These are phyloP conservation scores for Bufo gargarizans DNA, from an alignment of 2,113 vertebrate genomes.

Conservation along the genomic window DNA sequence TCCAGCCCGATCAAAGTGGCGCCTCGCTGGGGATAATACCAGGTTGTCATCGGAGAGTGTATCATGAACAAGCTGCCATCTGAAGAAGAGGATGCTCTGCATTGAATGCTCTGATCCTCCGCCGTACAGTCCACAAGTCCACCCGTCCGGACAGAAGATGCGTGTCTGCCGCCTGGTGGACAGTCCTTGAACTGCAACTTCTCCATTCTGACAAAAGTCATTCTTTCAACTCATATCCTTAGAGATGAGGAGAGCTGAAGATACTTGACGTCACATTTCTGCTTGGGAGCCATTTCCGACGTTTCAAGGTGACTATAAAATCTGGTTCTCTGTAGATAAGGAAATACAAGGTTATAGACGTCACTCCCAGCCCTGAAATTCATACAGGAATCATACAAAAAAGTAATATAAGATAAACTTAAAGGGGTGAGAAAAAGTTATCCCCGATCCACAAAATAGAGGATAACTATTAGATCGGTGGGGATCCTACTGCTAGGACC, in stretches of 20 bases:
- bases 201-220: background rate
- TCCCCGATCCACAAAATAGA: too few relatives aligned
- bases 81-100: background rate
- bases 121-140: background rate
- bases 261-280: background rate
- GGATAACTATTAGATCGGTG: too few relatives aligned
- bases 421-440: too few relatives aligned
- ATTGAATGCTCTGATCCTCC: too few relatives aligned
- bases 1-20: background rate
- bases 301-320: background rate
- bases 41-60: background rate
- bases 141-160: background rate
- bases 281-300: background rate
- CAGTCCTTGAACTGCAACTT: background rate
- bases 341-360: background rate
- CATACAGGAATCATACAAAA: too few relatives aligned
- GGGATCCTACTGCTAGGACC: too few relatives aligned
- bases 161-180: background rate
- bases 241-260: background rate
- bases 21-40: background rate
- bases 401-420: too few relatives aligned
- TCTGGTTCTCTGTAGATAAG: conserved; percentile 22
- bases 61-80: background rate
- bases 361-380: background rate
- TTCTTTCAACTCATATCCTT: background rate